Base-by-base conservation (phyloP, 2,113 vertebrate species). In the Thoracochromis brauschi region DNA sequence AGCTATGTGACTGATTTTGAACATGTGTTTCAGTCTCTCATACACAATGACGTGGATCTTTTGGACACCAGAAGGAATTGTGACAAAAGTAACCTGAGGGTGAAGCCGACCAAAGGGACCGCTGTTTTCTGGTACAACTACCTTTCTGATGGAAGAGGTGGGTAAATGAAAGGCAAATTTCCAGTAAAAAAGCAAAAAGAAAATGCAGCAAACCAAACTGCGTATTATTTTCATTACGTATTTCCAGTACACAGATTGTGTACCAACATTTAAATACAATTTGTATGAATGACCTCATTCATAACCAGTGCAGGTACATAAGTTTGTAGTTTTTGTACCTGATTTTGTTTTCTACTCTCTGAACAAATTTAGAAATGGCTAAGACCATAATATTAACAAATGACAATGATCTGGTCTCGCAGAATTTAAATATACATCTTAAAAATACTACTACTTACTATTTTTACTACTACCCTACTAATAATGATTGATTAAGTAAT, bases 111-210 rank as follows among this genome's bases (percentile, higher is more conserved):
- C 85, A 98, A 98, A 95, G 99, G 99, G 82, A 99, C 97, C 3
- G 98, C 98, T n/a, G 97, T 99, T 83, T 98, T 99, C 96, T 99
- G 99, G 99, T 99, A 99, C 96, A 99, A 99, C 95, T 99, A 99
- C 94, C 96, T 99, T 84, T 98, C 99, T 26, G 97, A 99, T 2
- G 99, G 99, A 90, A 97, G 96, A 97, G 99, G 99, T 99, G 96
- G 29, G 85, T 35, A 33, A 58, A 54, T 45, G 8, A 42, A 9
- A 35, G 7, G 16, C 29, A 29, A 80, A 4, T 40, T 57, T 63
- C 31, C 26, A 9, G 82, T 45, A 55, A 71, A 71, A 29, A 54
- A 42, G 13, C 24, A 65, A 79, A 45, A 45, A 40, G 35, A 26
- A 5, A 16, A 47, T 51, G 19, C 11, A 58, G n/a, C 65, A 71